A percentile compares a stretch with the other conserved stretches of the same genome.
Evolutionary conservation across 2,113 vertebrate species (phyloP).

Genomic region (Hypocryptadius cinnamomeus): DNA sequence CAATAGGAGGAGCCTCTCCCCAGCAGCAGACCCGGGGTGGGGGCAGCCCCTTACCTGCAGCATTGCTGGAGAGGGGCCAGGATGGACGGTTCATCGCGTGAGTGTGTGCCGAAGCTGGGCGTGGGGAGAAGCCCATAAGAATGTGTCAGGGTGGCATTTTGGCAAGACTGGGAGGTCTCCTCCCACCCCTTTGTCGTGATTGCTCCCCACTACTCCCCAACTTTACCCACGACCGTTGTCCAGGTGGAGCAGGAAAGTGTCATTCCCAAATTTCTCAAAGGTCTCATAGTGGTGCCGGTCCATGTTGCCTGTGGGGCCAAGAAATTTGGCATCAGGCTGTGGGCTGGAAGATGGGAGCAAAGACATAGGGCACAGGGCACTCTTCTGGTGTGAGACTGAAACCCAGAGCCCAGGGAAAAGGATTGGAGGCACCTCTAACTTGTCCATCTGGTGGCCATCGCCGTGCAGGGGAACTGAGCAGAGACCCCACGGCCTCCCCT

Average conservation of each 20-base stretch:
- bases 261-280: conserved; percentile 84
- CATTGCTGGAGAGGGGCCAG: conserved; percentile 76
- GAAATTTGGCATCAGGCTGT: neutral
- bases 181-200: neutral
- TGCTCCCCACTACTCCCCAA: neutral
- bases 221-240: conserved; percentile 82
- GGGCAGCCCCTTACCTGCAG: conserved; percentile 69
- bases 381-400: neutral
- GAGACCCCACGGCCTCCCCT: neutral
- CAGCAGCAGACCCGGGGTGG: rapidly evolving
- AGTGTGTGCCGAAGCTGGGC: conserved; percentile 79
- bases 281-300: conserved; percentile 85
- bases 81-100: conserved; percentile 78
- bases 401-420: neutral
- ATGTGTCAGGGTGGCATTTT: neutral
- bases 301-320: conserved; percentile 75
- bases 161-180: rapidly evolving
- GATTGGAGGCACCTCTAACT: neutral
- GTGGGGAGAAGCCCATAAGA: neutral
- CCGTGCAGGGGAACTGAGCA: rapidly evolving
- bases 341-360: neutral
- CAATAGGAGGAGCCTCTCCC: neutral
- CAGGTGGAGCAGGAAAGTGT: conserved; percentile 80
- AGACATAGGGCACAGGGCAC: rapidly evolving
- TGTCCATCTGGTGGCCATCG: neutral